Conservation (phyloP, 2,888 invertebrate genomes). For the Xiphydria camelus region DNA sequence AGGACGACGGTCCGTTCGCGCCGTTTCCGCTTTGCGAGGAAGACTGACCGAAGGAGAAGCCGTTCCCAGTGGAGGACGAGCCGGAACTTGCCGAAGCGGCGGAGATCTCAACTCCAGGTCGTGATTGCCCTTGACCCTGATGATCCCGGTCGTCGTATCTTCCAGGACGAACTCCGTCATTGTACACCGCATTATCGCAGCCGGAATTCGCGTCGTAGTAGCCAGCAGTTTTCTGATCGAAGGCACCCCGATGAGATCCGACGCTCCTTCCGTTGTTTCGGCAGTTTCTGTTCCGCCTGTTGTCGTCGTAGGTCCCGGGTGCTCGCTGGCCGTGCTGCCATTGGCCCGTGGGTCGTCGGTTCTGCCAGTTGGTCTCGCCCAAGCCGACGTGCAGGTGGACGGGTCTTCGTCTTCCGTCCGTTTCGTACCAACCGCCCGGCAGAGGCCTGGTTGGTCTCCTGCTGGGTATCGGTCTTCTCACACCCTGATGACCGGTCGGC, state of each 20-base stretch:
- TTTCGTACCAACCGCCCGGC: not conserved
- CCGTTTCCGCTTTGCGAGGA: constrained; percentile 31
- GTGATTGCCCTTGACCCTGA: constrained; percentile 6
- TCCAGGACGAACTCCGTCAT: constrained; percentile 10
- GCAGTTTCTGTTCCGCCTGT: not conserved
- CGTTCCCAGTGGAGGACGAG: constrained; percentile 31
- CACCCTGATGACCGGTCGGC: not conserved
- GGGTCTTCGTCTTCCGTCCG: not conserved
- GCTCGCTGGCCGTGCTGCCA: not conserved
- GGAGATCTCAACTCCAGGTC: constrained; percentile 25
- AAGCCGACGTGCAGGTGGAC: not conserved
- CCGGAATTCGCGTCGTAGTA: constrained; percentile 7
- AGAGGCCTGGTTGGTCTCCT: not conserved
- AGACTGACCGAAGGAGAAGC: constrained; percentile 36
- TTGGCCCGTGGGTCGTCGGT: not conserved
- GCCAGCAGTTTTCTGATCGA: not conserved
- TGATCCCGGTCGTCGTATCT: not conserved
- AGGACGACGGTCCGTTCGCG: constrained; percentile 31
- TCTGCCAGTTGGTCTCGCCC: too few species aligned
- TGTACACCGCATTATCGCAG: constrained; percentile 1
- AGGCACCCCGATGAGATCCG: not conserved
- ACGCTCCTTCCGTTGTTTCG: not conserved
- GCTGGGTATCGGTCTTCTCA: too few species aligned
- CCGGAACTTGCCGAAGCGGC: constrained; percentile 35
- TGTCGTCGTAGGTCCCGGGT: not conserved